Base-by-base conservation (phyloP, 2,113 vertebrate species). In the Petrocephalus zakoni region DNA sequence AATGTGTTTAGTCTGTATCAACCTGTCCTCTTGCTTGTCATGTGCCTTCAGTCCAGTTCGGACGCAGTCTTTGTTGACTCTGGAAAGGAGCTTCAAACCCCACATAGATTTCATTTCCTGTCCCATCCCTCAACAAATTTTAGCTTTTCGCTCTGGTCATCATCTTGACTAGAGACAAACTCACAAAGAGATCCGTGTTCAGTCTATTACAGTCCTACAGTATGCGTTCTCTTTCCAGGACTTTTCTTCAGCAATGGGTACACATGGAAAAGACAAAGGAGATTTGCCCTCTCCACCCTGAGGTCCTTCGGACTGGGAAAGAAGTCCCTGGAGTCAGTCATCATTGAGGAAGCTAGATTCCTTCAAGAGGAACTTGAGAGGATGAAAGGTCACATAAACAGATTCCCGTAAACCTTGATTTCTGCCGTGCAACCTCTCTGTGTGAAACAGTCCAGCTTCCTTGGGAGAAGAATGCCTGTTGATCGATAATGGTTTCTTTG, bases 281-380 rank as follows among this genome's bases (percentile, higher is more conserved):
- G 94, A 7, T 96, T 97, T 88, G 92, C 95, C 78, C 92, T 96
- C 93, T 89, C 86, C 51, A 95, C 91, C 0, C 92, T 98, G 2
- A 95, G 94, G 5, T 96, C 96, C 78, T 97, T 97, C 0, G 96
- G 96, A 19, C 5, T 96, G 92, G 95, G 95, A 10, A 96, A 95
- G 88, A 93, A 91, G 72, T 89, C 92, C 81, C 89, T 95, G 90
- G 96, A 96, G 93, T 90, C 95, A 82, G 94, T 92, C 15, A 96
- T 98, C 68, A 95, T 95, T 90, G 95, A 97, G 17, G 97, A 98
- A 89, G 94, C 93, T 72, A 11, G 0, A 0, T 92, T 56, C 87
- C 95, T 99, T 0, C 89, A n/a, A n/a, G 94, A 97, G 0, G 95
- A 0, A 0, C 93, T 99, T 1, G 7, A 91, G 64, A 93, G 94